Evolutionary conservation across 2,113 vertebrate species (phyloP).

Genomic region (Varanus komodoensis): DNA sequence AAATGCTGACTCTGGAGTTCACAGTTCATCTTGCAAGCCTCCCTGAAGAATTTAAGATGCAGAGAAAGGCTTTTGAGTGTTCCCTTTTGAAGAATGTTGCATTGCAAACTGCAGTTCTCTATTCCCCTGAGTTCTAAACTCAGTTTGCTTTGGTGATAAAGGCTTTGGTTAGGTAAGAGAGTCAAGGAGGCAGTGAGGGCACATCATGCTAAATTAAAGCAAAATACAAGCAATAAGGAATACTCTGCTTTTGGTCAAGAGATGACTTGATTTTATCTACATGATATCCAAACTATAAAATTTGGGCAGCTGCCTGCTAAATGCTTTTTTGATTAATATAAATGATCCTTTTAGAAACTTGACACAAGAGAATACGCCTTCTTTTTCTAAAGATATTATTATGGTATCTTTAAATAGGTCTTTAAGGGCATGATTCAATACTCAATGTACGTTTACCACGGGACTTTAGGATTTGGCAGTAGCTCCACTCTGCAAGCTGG

Average conservation of each 20-base stretch:
- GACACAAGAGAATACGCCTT: not conserved
- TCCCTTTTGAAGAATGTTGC: not conserved
- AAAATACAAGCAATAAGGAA: not conserved
- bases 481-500: too few relatives aligned
- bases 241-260: not conserved
- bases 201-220: not conserved
- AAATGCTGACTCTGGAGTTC: not conserved
- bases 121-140: not conserved
- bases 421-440: not conserved
- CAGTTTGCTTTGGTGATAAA: not conserved
- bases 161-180: not conserved
- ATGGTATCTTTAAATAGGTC: not conserved
- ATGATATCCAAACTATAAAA: not conserved
- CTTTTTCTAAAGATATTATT: too few relatives aligned
- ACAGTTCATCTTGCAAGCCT: not conserved
- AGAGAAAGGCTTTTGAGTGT: not conserved
- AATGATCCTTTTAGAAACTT: not conserved
- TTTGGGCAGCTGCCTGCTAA: not conserved
- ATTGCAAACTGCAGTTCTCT: not conserved
- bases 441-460: too few relatives aligned
- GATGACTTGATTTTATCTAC: not conserved
- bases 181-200: not conserved
- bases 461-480: too few relatives aligned
- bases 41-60: not conserved
- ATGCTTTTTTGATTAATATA: not conserved